Base-by-base conservation (phyloP, 2,797 vertebrate genomes). In the Nyctibius grandis region DNA sequence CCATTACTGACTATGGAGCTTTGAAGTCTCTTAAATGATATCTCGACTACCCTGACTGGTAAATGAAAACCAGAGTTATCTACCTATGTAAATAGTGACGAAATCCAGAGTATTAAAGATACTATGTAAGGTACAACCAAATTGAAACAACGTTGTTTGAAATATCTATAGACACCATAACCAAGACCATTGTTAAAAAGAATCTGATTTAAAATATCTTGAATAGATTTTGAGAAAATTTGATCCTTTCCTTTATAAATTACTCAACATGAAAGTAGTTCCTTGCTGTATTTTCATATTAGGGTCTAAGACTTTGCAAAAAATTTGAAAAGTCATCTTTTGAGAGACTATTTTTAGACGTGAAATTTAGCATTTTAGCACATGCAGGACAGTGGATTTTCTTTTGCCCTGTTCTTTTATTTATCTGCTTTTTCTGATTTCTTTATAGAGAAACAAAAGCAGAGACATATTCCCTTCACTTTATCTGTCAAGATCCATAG, bases 11-110 rank as follows among this genome's bases (percentile, higher is more conserved):
- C 63, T 84, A 40, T 9, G 29, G 34, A 63, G 54, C 90, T 96
- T 93, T 93, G 86, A 95, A 93, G 84, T 88, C 70, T 76, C 53
- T 82, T 47, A 87, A 88, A 87, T 26, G 28, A 6, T 90, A 84
- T 61, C 68, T 88, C 77, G 94, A 36, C 47, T 53, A 74, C 12
- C 9, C 8, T 80, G 40, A 45, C 38, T 61, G 28, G 34, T 70
- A 77, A 92, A 77, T 21, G 13, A 48, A 73, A 91, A 56, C 68
- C 74, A 36, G 33, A 44, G 51, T 48, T 79, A 80, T 22, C 80
- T 91, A 7, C 42, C 38, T 77, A 72, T 50, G 33, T 57, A 87
- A 82, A 93, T 2, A 91, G 38, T 38, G n/a, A n/a, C 57, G 33
- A 94, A 91, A 94, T 61, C 7, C 75, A 89, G 31, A 70, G 23